These are phyloP conservation scores for Pipra filicauda DNA, from an alignment of 2,113 vertebrate genomes.

Conservation along the genomic window DNA sequence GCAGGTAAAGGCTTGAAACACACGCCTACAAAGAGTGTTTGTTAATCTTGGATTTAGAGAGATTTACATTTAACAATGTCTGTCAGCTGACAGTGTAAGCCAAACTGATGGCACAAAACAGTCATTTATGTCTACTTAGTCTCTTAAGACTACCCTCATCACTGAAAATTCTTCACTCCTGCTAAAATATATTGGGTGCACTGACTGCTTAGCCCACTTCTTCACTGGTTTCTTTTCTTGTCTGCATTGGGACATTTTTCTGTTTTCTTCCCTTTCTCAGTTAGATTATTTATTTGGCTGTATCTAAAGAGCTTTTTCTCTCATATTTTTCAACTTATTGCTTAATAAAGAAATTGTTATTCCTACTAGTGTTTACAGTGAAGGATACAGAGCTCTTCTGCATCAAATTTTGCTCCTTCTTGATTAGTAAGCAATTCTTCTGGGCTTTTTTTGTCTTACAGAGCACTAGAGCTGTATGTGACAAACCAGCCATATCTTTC, in stretches of 20 bases:
- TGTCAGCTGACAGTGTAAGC: neutral
- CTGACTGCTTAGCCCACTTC: neutral
- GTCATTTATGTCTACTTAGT: neutral
- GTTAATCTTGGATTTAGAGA: neutral
- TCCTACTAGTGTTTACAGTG: neutral
- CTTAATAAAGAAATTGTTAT: neutral
- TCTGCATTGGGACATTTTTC: neutral
- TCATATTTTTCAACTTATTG: neutral
- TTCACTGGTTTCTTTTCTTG: neutral
- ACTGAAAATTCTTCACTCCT: neutral
- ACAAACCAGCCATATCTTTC: neutral
- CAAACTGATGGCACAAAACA: neutral
- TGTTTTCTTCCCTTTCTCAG: neutral
- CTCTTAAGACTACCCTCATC: neutral
- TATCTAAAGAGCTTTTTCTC: neutral
- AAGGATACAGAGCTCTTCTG: neutral
- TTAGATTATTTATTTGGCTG: neutral
- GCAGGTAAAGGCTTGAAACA: neutral
- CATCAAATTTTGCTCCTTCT: neutral
- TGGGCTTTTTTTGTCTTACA: neutral
- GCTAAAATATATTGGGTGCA: neutral
- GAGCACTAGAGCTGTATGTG: neutral
- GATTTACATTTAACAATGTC: neutral
- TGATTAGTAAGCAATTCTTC: neutral
- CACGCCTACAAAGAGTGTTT: neutral